Conservation (phyloP, 1,140 invertebrate species). For the Anthonomus grandis region DNA sequence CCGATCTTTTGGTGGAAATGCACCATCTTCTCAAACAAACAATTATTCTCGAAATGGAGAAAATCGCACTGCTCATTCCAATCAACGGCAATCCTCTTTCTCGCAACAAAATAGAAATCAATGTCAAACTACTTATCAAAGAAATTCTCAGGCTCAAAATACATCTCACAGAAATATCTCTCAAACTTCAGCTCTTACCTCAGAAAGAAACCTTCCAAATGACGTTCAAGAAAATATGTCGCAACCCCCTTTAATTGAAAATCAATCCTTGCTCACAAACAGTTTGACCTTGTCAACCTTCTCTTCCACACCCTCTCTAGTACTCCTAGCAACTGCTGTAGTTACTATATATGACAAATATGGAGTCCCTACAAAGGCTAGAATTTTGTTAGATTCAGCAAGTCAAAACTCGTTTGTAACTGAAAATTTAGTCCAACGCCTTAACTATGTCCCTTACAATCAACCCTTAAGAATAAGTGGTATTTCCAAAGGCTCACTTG, state of each 20-base stretch:
- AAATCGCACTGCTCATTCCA: background rate
- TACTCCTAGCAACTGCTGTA: constrained; percentile 8
- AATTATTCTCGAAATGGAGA: background rate
- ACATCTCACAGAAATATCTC: no score
- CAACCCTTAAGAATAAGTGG: background rate
- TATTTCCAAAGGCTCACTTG: background rate
- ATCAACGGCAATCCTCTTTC: background rate
- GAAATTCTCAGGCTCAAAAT: background rate
- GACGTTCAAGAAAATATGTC: background rate
- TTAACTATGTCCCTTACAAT: background rate
- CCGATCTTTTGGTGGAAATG: background rate
- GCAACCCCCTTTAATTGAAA: no score
- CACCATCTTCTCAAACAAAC: background rate
- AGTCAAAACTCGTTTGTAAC: constrained; percentile 1
- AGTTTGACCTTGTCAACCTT: background rate
- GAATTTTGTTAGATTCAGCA: constrained; percentile 3
- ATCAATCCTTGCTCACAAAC: background rate
- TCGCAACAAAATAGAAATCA: background rate
- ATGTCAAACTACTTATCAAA: background rate
- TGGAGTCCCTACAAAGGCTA: background rate
- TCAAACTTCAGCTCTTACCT: no score
- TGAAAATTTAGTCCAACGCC: background rate
- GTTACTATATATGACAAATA: background rate
- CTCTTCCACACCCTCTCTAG: background rate
- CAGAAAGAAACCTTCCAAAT: no score